These are phyloP conservation scores for Limosa lapponica DNA, from an alignment of 2,797 vertebrate species.

Conservation along the genomic window DNA sequence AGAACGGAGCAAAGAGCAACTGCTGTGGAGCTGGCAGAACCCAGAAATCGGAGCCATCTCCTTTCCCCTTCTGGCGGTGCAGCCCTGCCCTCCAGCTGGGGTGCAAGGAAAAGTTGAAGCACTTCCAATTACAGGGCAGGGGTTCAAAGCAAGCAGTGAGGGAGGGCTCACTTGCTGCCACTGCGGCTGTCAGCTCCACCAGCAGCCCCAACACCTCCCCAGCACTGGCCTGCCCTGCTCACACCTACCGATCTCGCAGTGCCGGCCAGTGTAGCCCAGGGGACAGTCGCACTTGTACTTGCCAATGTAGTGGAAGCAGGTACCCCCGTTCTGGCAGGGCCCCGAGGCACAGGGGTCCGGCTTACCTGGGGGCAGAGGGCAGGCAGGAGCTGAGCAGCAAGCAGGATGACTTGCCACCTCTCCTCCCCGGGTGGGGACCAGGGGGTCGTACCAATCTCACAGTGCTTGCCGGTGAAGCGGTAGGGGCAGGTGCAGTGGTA, in stretches of 20 bases:
- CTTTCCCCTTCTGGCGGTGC: not conserved
- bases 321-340: slow-evolving; percentile 94
- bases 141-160: not conserved
- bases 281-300: slow-evolving; percentile 98
- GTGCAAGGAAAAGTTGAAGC: not conserved
- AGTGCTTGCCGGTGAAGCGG: slow-evolving; percentile 94
- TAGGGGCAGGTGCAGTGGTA: slow-evolving; percentile 94
- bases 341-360: slow-evolving; percentile 94
- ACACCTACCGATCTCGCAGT: slow-evolving; percentile 87
- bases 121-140: not conserved
- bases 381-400: not conserved
- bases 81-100: not conserved
- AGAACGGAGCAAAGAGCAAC: not conserved
- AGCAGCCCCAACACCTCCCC: not conserved
- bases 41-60: not conserved
- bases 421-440: not conserved
- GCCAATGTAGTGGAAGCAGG: slow-evolving; percentile 98
- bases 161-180: not conserved
- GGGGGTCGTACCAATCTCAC: slow-evolving; percentile 88
- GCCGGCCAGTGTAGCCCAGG: slow-evolving; percentile 85
- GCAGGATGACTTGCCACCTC: not conserved
- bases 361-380: slow-evolving; percentile 85
- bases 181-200: accelerated
- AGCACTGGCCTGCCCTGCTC: accelerated
- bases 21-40: not conserved